A percentile compares a stretch with the other conserved stretches of the same genome.
These are phyloP conservation scores for Volucella bombylans DNA, from an alignment of 2,888 invertebrate species.

Conservation along the genomic window DNA sequence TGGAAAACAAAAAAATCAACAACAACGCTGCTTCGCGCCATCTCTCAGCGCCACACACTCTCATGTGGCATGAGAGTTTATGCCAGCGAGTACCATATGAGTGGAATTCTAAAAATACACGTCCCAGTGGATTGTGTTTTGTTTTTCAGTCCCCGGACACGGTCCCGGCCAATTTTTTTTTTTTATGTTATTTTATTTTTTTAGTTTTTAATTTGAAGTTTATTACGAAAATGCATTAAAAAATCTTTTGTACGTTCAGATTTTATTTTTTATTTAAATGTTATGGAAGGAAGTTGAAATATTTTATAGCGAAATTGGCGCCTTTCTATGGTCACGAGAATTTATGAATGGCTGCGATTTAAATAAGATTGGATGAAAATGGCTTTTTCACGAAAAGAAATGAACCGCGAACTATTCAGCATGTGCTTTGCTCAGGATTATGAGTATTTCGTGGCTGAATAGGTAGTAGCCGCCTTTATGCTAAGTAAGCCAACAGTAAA, in stretches of 20 bases:
- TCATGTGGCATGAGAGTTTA: constrained; percentile 2
- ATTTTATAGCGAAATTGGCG: constrained; percentile 52
- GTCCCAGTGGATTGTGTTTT: constrained; percentile 58
- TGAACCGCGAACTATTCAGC: no score
- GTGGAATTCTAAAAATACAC: constrained; percentile 65
- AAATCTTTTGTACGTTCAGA: constrained; percentile 11
- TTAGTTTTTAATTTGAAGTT: constrained; percentile 1
- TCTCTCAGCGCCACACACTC: not conserved
- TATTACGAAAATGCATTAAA: constrained; percentile 62
- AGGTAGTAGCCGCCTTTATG: no score
- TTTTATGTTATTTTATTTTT: no score
- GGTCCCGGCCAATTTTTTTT: constrained; percentile 13
- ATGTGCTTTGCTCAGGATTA: no score
- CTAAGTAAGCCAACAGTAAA: no score
- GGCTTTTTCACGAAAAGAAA: not conserved
- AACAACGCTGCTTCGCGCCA: constrained; percentile 23
- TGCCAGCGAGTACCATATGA: constrained; percentile 32
- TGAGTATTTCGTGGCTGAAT: no score
- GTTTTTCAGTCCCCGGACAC: constrained; percentile 23
- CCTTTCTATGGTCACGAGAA: constrained; percentile 46
- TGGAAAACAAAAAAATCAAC: no score
- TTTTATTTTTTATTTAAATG: constrained; percentile 5
- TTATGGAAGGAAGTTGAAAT: constrained; percentile 16
- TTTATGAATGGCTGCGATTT: constrained; percentile 13
- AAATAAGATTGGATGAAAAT: constrained; percentile 27